A percentile compares a stretch with the other conserved stretches of the same genome.
These are phyloP conservation scores for Stenolophus ochropezus DNA, from an alignment of 2,888 invertebrate genomes.

Conservation along the genomic window DNA sequence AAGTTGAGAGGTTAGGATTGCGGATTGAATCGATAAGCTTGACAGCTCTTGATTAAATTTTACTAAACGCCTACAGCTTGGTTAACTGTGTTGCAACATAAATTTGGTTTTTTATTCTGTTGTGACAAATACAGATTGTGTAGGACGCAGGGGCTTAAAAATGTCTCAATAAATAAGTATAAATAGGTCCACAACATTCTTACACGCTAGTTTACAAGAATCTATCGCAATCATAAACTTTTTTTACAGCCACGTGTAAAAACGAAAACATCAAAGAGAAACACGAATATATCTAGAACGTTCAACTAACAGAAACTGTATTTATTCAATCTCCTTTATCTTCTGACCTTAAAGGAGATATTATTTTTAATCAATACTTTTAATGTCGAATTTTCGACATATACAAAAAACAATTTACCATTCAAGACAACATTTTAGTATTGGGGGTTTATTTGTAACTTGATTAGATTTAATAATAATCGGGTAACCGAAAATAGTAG, in stretches of 20 bases:
- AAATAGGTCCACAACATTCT: not conserved
- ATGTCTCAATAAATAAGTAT: conserved; percentile 14
- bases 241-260: not conserved
- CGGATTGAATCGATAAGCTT: conserved; percentile 6
- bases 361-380: no score
- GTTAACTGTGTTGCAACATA: conserved; percentile 21
- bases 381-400: no score
- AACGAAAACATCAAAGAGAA: not conserved
- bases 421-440: no score
- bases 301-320: no score
- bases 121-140: conserved; percentile 10
- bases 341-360: no score
- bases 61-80: conserved; percentile 16
- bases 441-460: no score
- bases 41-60: conserved; percentile 23
- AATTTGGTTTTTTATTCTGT: conserved; percentile 13
- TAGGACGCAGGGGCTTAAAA: conserved; percentile 7
- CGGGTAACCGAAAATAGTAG: no score
- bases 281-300: not conserved
- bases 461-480: no score
- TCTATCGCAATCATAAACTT: not conserved
- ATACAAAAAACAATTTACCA: no score
- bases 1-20: conserved; percentile 20
- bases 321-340: no score
- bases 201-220: not conserved